Percentiles rank a stretch among this genome's conserved stretches.
Evolutionary conservation across 2,113 vertebrate species (phyloP).

Genomic region (Nothobranchius furzeri): DNA sequence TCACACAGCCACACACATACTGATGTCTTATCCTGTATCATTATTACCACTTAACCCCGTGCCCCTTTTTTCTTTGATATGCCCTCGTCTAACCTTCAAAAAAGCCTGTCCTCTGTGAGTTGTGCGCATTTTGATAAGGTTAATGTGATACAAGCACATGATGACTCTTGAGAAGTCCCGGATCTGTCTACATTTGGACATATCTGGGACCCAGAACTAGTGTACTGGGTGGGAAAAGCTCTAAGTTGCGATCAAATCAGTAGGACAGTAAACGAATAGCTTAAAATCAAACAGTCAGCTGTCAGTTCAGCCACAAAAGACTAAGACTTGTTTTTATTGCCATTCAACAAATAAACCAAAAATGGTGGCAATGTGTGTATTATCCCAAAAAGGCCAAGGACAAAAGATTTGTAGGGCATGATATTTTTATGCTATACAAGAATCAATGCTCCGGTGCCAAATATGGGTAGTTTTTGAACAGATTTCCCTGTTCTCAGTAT

Average conservation of each 20-base stretch:
- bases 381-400: no score
- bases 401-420: no score
- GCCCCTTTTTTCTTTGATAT: conserved; percentile 64
- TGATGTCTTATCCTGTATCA: conserved; percentile 62
- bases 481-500: no score
- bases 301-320: no score
- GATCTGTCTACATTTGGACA: not conserved
- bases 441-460: no score
- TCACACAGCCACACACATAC: conserved; percentile 46
- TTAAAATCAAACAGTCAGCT: not conserved
- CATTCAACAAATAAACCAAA: no score
- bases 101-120: conserved; percentile 21
- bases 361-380: no score
- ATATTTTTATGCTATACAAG: no score
- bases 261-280: not conserved
- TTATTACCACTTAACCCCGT: conserved; percentile 73
- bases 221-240: not conserved
- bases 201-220: not conserved
- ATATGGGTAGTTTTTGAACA: no score
- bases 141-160: conserved; percentile 8
- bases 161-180: not conserved
- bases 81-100: conserved; percentile 61
- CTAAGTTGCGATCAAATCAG: no score
- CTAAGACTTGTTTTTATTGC: no score
- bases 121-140: conserved; percentile 40